Conservation (phyloP, 2,888 invertebrate species). For the Drosophila borealis region DNA sequence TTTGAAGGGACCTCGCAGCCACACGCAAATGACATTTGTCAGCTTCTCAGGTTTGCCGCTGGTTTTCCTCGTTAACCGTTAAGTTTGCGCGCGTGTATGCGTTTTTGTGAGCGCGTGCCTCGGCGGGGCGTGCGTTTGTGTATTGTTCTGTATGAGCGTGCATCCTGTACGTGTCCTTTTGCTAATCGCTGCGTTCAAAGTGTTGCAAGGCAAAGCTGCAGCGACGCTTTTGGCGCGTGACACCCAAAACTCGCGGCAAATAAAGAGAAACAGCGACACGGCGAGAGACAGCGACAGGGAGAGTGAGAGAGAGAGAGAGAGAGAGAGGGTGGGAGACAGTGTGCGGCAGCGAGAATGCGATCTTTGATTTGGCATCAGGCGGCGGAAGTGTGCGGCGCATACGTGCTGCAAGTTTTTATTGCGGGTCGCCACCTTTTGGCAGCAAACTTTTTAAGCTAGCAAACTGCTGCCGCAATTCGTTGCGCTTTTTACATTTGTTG, state of each 20-base stretch:
- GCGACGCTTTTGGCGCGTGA: conserved; percentile 56
- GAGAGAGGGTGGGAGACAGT: no score
- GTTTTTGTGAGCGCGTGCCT: conserved; percentile 3
- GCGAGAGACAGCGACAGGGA: background rate
- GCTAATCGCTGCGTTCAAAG: conserved; percentile 74
- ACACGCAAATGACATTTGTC: conserved; percentile 5
- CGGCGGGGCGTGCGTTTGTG: conserved; percentile 7
- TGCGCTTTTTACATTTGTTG: conserved; percentile 4
- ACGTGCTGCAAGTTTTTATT: conserved; percentile 33
- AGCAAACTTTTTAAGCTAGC: conserved; percentile 8
- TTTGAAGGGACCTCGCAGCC: conserved; percentile 11
- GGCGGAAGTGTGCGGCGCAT: conserved; percentile 18
- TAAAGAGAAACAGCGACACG: background rate
- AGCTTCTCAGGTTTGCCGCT: conserved; percentile 48
- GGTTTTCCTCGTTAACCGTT: conserved; percentile 63
- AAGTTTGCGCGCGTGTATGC: conserved; percentile 31
- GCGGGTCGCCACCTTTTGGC: conserved; percentile 11
- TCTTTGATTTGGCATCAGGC: conserved; percentile 40
- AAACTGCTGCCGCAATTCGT: conserved; percentile 12
- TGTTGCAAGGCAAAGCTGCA: conserved; percentile 55
- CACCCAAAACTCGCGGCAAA: conserved; percentile 30
- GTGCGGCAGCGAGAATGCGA: conserved; percentile 1
- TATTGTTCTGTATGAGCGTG: conserved; percentile 15
- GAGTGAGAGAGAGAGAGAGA: background rate
- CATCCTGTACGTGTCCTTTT: conserved; percentile 71